Base-by-base conservation (phyloP, 2,888 invertebrate species). In the Microctonus aethiopoides region DNA sequence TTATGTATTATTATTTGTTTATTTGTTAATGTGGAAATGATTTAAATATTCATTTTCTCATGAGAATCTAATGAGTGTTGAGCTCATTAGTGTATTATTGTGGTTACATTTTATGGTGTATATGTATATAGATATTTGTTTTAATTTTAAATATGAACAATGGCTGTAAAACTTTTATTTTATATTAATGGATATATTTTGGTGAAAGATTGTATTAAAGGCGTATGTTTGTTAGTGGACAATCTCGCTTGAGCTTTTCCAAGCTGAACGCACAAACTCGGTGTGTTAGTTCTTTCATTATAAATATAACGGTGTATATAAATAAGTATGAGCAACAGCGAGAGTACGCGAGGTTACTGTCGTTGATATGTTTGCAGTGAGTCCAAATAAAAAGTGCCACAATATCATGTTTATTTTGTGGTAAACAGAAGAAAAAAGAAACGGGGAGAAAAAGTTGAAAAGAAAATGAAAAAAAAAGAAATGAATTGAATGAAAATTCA, bases 281-380 rank as follows among this genome's bases (percentile, higher is more conserved):
- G 66, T 70, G 66, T 62, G 70, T 70, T 70, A 62, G 60, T 79
- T 81, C 82, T 83, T 83, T 84, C 84, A 85, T 86, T 86, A 86
- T 85, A 86, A 86, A 86, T 86, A 86, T 86, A 86, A 85, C 86
- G 83, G 83, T 83, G 83, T 84, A 83, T 86, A 86, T 86, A 85
- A 86, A 86, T 86, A 86, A 86, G 86, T 86, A 86, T 86, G 86
- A 86, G 85, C 85, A 86, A 85, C 82, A 86, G 84, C 86, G 80
- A 80, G 84, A 84, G 83, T 84, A 83, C 83, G 82, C 81, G 81
- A 81, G 80, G 80, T 61, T 70, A 61, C 81, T 81, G 79, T 79
- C 75, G 76, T 75, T 75, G 76, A 78, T 77, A 77, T 78, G 79
- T 81, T 80, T 76, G 78, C 79, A 75, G 76, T 73, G 76, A 76